phyloP scores from a whole-genome alignment of 2,888 invertebrate species.

The Pseudococcus longispinus region DNA sequence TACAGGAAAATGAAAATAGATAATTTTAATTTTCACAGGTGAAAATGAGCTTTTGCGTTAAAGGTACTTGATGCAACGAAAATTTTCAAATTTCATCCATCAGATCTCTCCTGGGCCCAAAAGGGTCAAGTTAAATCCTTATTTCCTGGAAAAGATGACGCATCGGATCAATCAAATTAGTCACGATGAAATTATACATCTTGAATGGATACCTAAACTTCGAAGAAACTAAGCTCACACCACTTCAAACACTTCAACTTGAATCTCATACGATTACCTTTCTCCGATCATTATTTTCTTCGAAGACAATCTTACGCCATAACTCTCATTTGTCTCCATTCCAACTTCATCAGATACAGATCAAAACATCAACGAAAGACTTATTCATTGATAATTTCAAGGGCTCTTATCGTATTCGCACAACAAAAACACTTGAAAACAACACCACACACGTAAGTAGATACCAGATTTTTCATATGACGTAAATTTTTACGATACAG shows the following conservation, averaged over 20 bases:
- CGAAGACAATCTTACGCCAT: neutral
- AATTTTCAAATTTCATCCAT: too few relatives aligned
- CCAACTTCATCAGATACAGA: neutral
- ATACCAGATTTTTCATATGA: constrained; percentile 4
- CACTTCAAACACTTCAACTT: neutral
- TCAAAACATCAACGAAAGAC: neutral
- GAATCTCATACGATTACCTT: neutral
- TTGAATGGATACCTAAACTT: too few relatives aligned
- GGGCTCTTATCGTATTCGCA: neutral
- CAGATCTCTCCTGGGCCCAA: too few relatives aligned
- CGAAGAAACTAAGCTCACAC: too few relatives aligned
- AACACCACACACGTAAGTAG: neutral
- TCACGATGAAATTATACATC: too few relatives aligned
- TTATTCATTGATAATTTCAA: neutral
- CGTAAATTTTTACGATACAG: constrained; percentile 16
- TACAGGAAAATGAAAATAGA: too few relatives aligned
- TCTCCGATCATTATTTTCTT: neutral
- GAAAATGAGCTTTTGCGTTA: too few relatives aligned
- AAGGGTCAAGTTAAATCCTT: too few relatives aligned
- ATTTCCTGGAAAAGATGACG: too few relatives aligned
- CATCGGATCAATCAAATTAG: too few relatives aligned
- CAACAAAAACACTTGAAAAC: neutral
- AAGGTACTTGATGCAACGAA: too few relatives aligned
- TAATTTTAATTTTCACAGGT: too few relatives aligned
- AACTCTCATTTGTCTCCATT: neutral